A percentile compares a stretch with the other conserved stretches of the same genome.
phyloP scores from a whole-genome alignment of 2,113 vertebrate genomes.

The Oryzias javanicus region DNA sequence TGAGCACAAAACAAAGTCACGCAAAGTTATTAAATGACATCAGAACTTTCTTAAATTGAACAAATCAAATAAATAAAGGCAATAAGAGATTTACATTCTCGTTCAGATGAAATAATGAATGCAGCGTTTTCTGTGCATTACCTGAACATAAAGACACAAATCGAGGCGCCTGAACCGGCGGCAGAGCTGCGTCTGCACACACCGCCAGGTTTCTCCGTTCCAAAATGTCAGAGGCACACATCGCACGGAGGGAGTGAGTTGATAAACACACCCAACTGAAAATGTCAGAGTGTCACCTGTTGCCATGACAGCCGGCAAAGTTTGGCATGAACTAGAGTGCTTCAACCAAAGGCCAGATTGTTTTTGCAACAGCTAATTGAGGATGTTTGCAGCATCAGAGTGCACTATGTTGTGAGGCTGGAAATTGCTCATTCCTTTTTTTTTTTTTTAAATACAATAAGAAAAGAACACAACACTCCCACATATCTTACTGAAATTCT shows the following conservation, averaged over 20 bases:
- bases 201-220: conserved; percentile 36
- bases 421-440: conserved; percentile 1
- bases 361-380: conserved; percentile 61
- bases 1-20: conserved; percentile 29
- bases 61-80: conserved; percentile 4
- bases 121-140: conserved; percentile 7
- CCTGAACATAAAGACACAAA: conserved; percentile 10
- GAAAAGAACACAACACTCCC: conserved; percentile 14
- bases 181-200: conserved; percentile 18
- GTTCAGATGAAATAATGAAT: conserved; percentile 20
- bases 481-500: conserved; percentile 6
- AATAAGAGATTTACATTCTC: conserved; percentile 9
- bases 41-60: too few relatives aligned
- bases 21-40: conserved; percentile 27
- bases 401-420: conserved; percentile 14
- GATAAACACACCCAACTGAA: conserved; percentile 63
- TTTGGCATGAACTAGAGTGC: conserved; percentile 60
- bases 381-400: conserved; percentile 17
- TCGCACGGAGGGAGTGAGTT: conserved; percentile 44
- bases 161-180: conserved; percentile 13
- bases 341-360: conserved; percentile 64
- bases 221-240: conserved; percentile 66
- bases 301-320: conserved; percentile 72
- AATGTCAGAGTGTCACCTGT: conserved; percentile 71
- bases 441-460: neutral